Evolutionary conservation across 2,113 vertebrate species (phyloP).

Genomic region (Gracilinanus agilis): DNA sequence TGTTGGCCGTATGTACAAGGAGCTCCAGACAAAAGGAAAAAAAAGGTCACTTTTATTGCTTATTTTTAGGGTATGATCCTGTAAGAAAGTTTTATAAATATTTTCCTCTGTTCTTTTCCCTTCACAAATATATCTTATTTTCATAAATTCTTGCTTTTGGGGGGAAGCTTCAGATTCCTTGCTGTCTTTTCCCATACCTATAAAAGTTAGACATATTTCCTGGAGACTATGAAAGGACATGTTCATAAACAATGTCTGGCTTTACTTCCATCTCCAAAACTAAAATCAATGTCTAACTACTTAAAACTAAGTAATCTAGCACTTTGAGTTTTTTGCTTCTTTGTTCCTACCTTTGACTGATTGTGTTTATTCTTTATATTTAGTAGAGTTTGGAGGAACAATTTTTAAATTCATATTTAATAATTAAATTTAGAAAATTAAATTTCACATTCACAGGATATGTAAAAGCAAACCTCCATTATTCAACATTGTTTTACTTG

Average conservation of each 20-base stretch:
- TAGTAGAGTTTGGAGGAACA: slow-evolving; percentile 33
- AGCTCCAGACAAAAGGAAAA: slow-evolving; percentile 43
- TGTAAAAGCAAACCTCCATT: neutral
- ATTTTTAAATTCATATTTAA: slow-evolving; percentile 32
- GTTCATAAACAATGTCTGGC: neutral
- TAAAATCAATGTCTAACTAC: neutral
- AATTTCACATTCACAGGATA: neutral
- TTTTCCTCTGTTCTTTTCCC: neutral
- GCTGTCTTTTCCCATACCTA: neutral
- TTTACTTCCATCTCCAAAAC: neutral
- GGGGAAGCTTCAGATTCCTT: neutral
- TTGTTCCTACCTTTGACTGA: slow-evolving; percentile 11
- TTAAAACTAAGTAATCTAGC: slow-evolving; percentile 27
- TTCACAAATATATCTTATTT: slow-evolving; percentile 3
- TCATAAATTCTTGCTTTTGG: neutral
- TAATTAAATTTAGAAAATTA: slow-evolving; percentile 42
- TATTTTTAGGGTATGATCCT: slow-evolving; percentile 30
- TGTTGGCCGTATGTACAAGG: slow-evolving; percentile 31
- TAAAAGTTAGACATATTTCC: neutral
- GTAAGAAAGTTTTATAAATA: slow-evolving; percentile 18
- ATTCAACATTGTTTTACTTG: neutral
- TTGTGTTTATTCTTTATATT: slow-evolving; percentile 38
- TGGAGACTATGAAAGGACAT: neutral
- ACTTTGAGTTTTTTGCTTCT: neutral
- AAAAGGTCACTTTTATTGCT: neutral